Base-by-base conservation (phyloP, 2,113 vertebrate genomes). In the Myotis yumanensis region DNA sequence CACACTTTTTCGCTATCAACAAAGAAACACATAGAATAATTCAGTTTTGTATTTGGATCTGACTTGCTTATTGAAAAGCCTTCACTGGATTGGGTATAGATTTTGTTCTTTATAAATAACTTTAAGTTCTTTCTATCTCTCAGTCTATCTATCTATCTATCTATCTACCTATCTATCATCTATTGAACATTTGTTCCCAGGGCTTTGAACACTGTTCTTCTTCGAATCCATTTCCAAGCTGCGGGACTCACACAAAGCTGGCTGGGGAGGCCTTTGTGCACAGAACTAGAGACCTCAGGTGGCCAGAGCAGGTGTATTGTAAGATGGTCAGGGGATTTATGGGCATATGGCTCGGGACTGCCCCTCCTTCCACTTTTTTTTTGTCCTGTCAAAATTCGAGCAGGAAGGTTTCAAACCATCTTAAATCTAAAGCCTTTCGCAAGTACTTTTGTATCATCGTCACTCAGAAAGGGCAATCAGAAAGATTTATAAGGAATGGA, bases 341-440 rank as follows among this genome's bases (percentile, higher is more conserved):
- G 54, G 84, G 46, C 22, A 0, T 18, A 48, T 9, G 20, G 32
- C 48, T 90, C 40, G 11, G 75, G 35, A 30, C 37, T 11, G 25
- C 28, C 23, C 43, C 48, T 25, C 8, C 3, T 46, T 6, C 5
- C 7, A 46, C 18, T 2, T 54, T 11, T 69, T 77, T 93, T 62
- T 30, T 93, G 18, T 94, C 46, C 18, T 95, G 69, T 97, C 96
- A 97, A 84, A 92, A 95, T 82, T 81, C 84, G 79, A 96, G 64
- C 80, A 43, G 90, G 75, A 96, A 95, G 87, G 20, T 81, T 96
- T 97, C 51, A 87, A 71, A 37, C 28, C 73, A 72, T 73, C 92
- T 93, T 96, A 96, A 96, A 11, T 91, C 94, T 95, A 81, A 95
- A 96, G 80, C 30, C 88, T 92, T 97, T 89, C 90, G 75, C 94